Base-by-base conservation (phyloP, 1,140 invertebrate species). In the Drosophila seguyi region DNA sequence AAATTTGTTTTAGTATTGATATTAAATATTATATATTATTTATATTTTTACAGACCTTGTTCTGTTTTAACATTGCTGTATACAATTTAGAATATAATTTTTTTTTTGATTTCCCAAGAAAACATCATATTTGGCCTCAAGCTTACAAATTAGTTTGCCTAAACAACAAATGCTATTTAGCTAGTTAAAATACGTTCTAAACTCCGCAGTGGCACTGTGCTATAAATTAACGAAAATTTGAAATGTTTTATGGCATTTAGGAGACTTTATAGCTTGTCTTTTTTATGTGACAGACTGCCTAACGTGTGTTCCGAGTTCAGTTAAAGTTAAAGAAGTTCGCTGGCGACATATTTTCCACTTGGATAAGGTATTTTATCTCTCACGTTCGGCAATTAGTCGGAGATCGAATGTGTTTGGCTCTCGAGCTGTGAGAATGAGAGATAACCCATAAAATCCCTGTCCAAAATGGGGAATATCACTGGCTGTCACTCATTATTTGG, bases 351-450 rank as follows among this genome's bases (percentile, higher is more conserved):
- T 71, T 3, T 41, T 3, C 2, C 41, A 41, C 38, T 47, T 57
- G 20, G 34, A n/a, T 13, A 8, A 27, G 42, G 20, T 41, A 71
- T 72, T 71, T 58, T 71, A 72, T 71, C 66, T 59, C 11, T 39
- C 68, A 72, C 52, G 42, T 72, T 58, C 57, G 36, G 27, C 68
- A 71, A 58, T 72, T 72, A 71, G 68, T 47, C 20, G 65, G 2
- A 27, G 41, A 16, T 47, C 31, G 38, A 69, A 48, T 20, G 60
- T 66, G 56, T 36, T 42, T 36, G 16, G 11, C n/a, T 16, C 20
- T 44, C 6, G 20, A 4, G 27, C 11, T 13, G 20, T n/a, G 18
- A 41, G 11, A 58, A 27, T 42, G 13, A 67, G 11, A 60, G 56
- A 61, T 25, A 61, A 18, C 3, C 36, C 36, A 31, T 61, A 25